Conservation (phyloP, 2,888 invertebrate genomes). For the Orgyia antiqua region DNA sequence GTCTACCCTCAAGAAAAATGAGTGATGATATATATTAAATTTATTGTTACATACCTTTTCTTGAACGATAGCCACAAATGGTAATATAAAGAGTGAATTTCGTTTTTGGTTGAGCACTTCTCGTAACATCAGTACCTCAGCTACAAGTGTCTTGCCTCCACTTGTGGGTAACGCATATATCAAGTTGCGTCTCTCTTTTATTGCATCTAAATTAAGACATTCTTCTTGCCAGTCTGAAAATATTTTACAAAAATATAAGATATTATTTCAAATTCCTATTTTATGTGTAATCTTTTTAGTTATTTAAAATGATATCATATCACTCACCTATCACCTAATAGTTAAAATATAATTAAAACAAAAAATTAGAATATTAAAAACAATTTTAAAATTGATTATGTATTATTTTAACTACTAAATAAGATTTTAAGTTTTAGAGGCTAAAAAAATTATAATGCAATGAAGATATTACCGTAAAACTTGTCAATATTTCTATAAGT, state of each 20-base stretch:
- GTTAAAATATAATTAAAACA: not conserved
- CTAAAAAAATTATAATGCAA: too few species aligned
- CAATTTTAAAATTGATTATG: too few species aligned
- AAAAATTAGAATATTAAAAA: not conserved
- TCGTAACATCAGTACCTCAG: slow-evolving; percentile 94
- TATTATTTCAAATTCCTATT: too few species aligned
- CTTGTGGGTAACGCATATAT: slow-evolving; percentile 97
- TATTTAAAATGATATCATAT: too few species aligned
- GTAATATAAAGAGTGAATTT: slow-evolving; percentile 93
- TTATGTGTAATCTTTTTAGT: too few species aligned
- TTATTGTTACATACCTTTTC: slow-evolving; percentile 92
- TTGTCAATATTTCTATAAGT: slow-evolving; percentile 86
- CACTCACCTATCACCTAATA: not conserved
- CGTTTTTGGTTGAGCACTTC: slow-evolving; percentile 88
- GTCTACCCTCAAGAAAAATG: too few species aligned
- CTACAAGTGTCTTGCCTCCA: slow-evolving; percentile 98
- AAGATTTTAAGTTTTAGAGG: too few species aligned
- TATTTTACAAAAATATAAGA: too few species aligned
- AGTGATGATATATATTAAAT: too few species aligned
- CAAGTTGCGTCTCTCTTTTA: slow-evolving; percentile 85
- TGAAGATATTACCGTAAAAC: slow-evolving; percentile 92
- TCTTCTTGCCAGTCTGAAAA: slow-evolving; percentile 94
- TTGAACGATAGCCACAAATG: slow-evolving; percentile 97
- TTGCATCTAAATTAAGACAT: slow-evolving; percentile 88
- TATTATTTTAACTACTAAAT: too few species aligned